A percentile compares a stretch with the other conserved stretches of the same genome.
These are phyloP conservation scores for Cantharis nigra DNA, from an alignment of 2,888 invertebrate species.

Conservation along the genomic window DNA sequence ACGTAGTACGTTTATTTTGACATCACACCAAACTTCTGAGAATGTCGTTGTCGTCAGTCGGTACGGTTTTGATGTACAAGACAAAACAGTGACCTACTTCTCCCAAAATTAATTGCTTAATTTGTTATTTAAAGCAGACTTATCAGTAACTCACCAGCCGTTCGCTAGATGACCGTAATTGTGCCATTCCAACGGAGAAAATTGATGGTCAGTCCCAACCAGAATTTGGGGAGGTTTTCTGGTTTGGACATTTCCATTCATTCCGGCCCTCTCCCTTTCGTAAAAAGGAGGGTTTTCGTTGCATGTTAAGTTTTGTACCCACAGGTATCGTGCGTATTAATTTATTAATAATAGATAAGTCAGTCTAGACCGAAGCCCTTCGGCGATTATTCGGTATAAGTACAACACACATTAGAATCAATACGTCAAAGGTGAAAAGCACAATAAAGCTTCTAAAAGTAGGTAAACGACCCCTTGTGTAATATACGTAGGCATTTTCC, in stretches of 20 bases:
- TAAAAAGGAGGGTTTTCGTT: neutral
- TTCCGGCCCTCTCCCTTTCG: too few relatives aligned
- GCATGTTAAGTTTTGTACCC: neutral
- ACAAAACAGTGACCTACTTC: neutral
- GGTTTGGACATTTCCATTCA: neutral
- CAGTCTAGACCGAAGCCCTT: neutral
- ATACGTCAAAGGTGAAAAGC: neutral
- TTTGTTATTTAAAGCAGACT: neutral
- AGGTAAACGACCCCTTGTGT: neutral
- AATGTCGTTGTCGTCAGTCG: constrained; percentile 1
- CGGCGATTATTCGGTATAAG: neutral
- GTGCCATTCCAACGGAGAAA: neutral
- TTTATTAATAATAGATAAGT: neutral
- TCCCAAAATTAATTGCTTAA: neutral
- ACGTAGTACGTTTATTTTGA: constrained; percentile 10
- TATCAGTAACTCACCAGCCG: constrained; percentile 1
- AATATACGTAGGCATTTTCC: neutral
- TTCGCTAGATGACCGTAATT: neutral
- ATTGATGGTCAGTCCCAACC: neutral
- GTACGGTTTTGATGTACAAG: neutral
- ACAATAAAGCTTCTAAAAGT: neutral
- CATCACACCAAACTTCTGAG: neutral
- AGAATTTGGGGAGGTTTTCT: neutral
- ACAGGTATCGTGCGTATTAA: neutral
- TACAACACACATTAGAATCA: neutral